phyloP scores from a whole-genome alignment of 2,797 vertebrate genomes.

The Syndactyla subalaris region DNA sequence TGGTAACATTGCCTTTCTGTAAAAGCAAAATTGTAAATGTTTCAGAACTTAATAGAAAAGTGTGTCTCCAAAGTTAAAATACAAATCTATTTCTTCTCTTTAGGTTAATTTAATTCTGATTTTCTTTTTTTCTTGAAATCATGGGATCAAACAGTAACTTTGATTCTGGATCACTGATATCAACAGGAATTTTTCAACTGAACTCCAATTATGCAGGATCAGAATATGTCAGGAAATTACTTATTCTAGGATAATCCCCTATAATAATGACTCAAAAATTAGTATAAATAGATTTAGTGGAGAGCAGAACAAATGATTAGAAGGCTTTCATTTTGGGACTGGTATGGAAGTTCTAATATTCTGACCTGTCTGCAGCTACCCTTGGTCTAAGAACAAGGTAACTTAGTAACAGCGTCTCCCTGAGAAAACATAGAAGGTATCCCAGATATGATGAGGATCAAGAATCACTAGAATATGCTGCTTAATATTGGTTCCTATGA shows the following conservation, averaged over 20 bases:
- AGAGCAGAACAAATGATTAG: not conserved
- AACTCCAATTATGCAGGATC: not conserved
- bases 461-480: not conserved
- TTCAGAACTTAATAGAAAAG: not conserved
- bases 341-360: not conserved
- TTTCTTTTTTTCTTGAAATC: not conserved
- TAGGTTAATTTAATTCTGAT: not conserved
- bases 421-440: not conserved
- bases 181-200: not conserved
- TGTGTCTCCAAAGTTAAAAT: not conserved
- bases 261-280: not conserved
- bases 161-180: not conserved
- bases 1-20: not conserved
- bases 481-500: not conserved
- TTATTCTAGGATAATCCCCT: not conserved
- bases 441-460: accelerated
- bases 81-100: not conserved
- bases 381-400: not conserved
- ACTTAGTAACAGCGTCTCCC: not conserved
- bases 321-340: not conserved
- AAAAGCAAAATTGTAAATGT: not conserved
- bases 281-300: not conserved
- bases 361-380: not conserved
- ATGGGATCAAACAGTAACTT: not conserved
- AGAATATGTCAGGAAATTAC: not conserved